Conservation (phyloP, 2,113 vertebrate species). For the Australoheros scitulus region DNA sequence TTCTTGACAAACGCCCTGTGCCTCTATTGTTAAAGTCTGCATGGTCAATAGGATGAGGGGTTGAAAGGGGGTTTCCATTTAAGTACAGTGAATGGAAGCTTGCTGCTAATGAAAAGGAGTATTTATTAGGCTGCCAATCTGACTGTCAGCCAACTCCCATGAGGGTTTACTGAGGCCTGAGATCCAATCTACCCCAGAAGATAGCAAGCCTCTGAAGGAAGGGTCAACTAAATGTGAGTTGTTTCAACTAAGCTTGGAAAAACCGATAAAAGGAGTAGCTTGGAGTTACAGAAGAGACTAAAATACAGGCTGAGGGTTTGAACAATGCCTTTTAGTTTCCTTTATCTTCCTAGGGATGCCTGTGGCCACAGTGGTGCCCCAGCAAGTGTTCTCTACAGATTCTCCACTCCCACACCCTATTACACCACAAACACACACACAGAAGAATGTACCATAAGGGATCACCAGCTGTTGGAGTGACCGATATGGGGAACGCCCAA, state of each 20-base stretch:
- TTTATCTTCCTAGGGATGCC: conserved; percentile 47
- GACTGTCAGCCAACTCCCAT: conserved; percentile 48
- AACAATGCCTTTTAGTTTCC: conserved; percentile 35
- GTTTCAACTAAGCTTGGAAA: conserved; percentile 17
- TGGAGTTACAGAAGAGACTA: background rate
- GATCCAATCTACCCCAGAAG: conserved; percentile 27
- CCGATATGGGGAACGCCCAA: conserved; percentile 49
- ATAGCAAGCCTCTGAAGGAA: conserved; percentile 32
- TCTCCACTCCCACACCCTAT: conserved; percentile 49
- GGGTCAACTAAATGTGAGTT: conserved; percentile 12
- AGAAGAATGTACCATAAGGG: conserved; percentile 69
- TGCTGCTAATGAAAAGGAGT: conserved; percentile 68
- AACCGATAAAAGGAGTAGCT: conserved; percentile 9
- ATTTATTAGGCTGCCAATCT: conserved; percentile 71
- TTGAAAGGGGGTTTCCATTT: conserved; percentile 58
- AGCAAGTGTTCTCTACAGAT: conserved; percentile 53
- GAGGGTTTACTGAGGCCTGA: conserved; percentile 27
- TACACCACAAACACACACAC: conserved; percentile 35
- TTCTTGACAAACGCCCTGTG: conserved; percentile 11
- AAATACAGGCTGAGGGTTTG: background rate
- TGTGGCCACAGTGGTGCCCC: conserved; percentile 50
- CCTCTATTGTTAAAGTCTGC: conserved; percentile 26
- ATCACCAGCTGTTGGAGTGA: conserved; percentile 69
- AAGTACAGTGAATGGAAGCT: conserved; percentile 66
- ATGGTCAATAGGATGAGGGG: conserved; percentile 46